These are phyloP conservation scores for Rhopilema esculentum DNA, from an alignment of 30 jellyfish, hydroid and myxozoan genomes.

Conservation along the genomic window DNA sequence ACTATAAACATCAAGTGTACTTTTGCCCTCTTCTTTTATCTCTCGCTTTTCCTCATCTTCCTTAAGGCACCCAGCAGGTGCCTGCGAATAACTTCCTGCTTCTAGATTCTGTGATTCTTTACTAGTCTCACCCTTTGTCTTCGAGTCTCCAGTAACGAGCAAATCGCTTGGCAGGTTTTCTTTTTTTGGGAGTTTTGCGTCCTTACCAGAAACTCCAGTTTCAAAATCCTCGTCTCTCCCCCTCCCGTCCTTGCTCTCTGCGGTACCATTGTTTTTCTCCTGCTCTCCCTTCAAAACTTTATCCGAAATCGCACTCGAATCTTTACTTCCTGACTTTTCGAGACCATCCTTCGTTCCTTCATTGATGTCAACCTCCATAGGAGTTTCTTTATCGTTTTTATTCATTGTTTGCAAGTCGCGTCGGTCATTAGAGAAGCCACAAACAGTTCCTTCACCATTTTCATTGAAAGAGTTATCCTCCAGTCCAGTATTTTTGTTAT, in stretches of 20 bases:
- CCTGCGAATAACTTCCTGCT: not conserved
- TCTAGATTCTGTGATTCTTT: not conserved
- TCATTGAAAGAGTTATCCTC: no score
- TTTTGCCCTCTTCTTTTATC: not conserved
- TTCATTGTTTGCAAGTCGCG: no score
- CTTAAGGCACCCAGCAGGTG: not conserved
- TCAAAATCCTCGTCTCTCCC: not conserved
- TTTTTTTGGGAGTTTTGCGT: no score
- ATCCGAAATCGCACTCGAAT: not conserved
- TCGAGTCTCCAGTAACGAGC: no score
- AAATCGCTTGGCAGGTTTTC: no score
- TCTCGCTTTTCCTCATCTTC: not conserved
- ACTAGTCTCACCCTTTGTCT: not conserved
- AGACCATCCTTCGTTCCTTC: not conserved
- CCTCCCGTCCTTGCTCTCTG: no score
- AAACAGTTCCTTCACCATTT: no score
- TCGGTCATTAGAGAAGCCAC: no score
- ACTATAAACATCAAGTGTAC: not conserved
- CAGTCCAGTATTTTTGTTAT: not conserved
- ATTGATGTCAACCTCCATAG: not conserved
- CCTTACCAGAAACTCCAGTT: not conserved
- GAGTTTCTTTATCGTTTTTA: not conserved
- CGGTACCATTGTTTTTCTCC: no score
- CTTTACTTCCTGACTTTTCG: not conserved
- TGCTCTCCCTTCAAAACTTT: no score